These are phyloP conservation scores for Pterocles gutturalis DNA, from an alignment of 2,113 vertebrate genomes.

Conservation along the genomic window DNA sequence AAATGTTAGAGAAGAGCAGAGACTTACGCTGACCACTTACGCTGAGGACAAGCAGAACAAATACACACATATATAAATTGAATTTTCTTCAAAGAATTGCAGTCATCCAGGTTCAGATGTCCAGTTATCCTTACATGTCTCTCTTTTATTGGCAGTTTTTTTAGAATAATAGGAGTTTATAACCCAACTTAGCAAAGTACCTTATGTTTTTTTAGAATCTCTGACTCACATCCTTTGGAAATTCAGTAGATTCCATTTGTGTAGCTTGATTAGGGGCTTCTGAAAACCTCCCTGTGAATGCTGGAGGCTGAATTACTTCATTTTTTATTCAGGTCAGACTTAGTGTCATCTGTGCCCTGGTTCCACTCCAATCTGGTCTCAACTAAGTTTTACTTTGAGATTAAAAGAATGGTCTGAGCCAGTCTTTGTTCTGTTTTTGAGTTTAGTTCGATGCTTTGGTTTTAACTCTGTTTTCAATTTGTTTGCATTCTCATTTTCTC, in stretches of 20 bases:
- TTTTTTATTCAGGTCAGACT: background rate
- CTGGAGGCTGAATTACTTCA: background rate
- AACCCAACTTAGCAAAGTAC: background rate
- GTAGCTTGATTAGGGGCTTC: background rate
- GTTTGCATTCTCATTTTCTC: background rate
- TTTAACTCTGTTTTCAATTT: background rate
- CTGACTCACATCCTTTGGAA: background rate
- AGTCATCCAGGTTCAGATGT: background rate
- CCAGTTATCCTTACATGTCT: background rate
- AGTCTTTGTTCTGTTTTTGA: background rate
- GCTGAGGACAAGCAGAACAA: background rate
- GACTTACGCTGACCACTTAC: background rate
- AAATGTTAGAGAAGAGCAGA: background rate
- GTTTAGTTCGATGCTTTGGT: background rate
- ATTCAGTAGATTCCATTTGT: background rate
- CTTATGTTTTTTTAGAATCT: background rate
- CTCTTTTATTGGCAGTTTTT: background rate
- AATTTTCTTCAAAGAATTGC: background rate
- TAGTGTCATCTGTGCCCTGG: background rate
- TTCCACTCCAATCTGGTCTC: background rate
- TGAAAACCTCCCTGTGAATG: background rate
- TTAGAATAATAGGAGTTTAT: background rate
- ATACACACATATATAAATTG: background rate
- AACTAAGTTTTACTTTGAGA: background rate
- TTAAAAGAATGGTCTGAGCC: background rate